Evolutionary conservation across 1,140 invertebrate species (phyloP).

Genomic region (Drosophila kohkoa): DNA sequence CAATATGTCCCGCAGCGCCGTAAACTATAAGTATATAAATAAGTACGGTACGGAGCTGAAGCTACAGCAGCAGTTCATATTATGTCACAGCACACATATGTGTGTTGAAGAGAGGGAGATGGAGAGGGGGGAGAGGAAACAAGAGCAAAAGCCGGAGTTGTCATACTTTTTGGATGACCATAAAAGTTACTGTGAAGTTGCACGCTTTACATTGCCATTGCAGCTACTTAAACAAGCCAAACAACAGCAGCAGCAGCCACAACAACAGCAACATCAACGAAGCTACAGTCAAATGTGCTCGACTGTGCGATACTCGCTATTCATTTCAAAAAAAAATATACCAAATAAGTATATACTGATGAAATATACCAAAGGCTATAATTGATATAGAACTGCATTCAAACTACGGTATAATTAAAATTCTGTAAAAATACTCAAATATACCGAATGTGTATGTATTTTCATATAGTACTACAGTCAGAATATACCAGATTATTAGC

Average conservation of each 20-base stretch:
- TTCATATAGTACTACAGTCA: too few species aligned
- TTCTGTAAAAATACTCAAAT: too few species aligned
- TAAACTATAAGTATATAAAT: slow-evolving; percentile 83
- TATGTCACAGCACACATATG: slow-evolving; percentile 35
- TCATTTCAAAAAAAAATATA: too few species aligned
- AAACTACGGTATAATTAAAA: too few species aligned
- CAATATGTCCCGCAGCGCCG: slow-evolving; percentile 81
- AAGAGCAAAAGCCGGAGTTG: slow-evolving; percentile 77
- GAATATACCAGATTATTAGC: too few species aligned
- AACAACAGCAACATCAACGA: too few species aligned
- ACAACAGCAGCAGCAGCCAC: slow-evolving; percentile 2
- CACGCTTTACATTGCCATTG: slow-evolving; percentile 65
- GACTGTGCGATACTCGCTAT: too few species aligned
- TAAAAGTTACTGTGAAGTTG: slow-evolving; percentile 80
- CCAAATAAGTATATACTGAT: too few species aligned
- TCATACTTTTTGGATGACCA: slow-evolving; percentile 83
- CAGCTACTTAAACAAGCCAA: slow-evolving; percentile 47
- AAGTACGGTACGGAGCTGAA: slow-evolving; percentile 62
- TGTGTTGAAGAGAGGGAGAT: slow-evolving; percentile 28
- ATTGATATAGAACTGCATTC: too few species aligned
- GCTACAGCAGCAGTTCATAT: slow-evolving; percentile 70
- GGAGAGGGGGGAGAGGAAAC: slow-evolving; percentile 33
- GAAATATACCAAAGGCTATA: too few species aligned
- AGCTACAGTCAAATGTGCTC: too few species aligned
- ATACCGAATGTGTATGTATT: too few species aligned